phyloP scores from a whole-genome alignment of 2,113 vertebrate genomes.

The Capreolus pygargus region DNA sequence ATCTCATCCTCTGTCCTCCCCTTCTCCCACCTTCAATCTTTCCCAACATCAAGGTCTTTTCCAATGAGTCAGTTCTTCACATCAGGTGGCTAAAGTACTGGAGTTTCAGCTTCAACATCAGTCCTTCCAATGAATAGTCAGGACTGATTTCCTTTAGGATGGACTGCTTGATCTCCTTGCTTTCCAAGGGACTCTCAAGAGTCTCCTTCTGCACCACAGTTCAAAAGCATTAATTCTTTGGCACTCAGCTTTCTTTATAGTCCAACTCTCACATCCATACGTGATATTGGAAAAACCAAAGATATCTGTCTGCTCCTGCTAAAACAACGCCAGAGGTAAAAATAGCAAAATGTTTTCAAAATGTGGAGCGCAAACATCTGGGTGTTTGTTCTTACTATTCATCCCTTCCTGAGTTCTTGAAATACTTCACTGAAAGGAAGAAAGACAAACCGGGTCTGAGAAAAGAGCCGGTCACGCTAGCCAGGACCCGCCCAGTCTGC shows the following conservation, averaged over 20 bases:
- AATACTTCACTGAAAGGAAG: not conserved
- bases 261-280: not conserved
- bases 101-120: not conserved
- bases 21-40: not conserved
- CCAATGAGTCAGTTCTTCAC: not conserved
- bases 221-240: not conserved
- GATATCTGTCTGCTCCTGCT: not conserved
- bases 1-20: not conserved
- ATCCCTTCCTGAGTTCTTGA: not conserved
- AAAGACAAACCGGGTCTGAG: not conserved
- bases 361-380: not conserved
- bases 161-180: not conserved
- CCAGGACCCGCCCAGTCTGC: not conserved
- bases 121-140: not conserved
- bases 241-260: not conserved
- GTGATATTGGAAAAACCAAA: not conserved
- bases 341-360: not conserved
- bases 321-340: accelerated
- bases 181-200: not conserved
- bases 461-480: not conserved
- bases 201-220: not conserved
- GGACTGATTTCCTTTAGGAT: not conserved
- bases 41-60: not conserved
- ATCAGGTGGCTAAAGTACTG: not conserved
- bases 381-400: not conserved